These are phyloP conservation scores for Atta colombica DNA, from an alignment of 1,140 invertebrate species.

Conservation along the genomic window DNA sequence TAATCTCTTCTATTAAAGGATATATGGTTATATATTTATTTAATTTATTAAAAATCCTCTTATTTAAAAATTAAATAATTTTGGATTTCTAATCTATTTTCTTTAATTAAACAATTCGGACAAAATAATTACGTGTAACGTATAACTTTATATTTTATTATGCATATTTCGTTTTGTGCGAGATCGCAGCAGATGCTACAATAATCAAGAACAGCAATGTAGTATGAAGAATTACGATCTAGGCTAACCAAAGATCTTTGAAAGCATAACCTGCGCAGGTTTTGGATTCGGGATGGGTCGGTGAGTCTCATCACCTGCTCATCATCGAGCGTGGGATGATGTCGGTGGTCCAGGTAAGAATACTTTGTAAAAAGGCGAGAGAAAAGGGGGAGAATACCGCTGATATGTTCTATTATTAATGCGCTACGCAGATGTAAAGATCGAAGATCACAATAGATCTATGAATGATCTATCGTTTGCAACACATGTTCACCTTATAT, in stretches of 20 bases:
- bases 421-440: constrained; percentile 67
- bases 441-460: constrained; percentile 64
- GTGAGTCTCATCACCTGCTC: constrained; percentile 80
- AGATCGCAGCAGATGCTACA: constrained; percentile 61
- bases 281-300: constrained; percentile 34
- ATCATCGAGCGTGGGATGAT: constrained; percentile 82
- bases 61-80: background rate
- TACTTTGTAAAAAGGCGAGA: constrained; percentile 69
- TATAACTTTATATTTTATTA: background rate
- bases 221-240: constrained; percentile 65
- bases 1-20: background rate
- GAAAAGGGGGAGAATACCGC: constrained; percentile 71
- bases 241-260: constrained; percentile 56
- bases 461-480: constrained; percentile 68
- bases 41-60: background rate
- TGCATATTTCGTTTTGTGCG: background rate
- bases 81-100: background rate
- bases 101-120: background rate
- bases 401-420: constrained; percentile 81
- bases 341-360: constrained; percentile 72
- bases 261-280: constrained; percentile 63
- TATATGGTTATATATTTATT: background rate
- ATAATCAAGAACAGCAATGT: constrained; percentile 43
- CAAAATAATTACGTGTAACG: background rate
- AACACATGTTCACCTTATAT: constrained; percentile 50